Base-by-base conservation (phyloP, 2,888 invertebrate genomes). In the Troides oblongomaculatus region DNA sequence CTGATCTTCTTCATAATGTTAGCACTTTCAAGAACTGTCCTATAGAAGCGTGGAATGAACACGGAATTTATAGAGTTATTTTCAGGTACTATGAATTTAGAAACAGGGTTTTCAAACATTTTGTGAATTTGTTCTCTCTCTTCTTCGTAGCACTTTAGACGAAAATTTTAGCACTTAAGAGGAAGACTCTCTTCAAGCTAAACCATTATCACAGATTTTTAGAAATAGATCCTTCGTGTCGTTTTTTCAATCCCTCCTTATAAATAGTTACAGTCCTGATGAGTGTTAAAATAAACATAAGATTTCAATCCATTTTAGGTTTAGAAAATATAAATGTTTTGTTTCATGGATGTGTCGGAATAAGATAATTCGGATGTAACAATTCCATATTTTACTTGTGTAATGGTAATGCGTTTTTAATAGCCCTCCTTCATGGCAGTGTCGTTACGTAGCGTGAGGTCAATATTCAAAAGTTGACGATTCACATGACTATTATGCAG, bases 21-120 rank as follows among this genome's bases (percentile, higher is more conserved):
- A 80, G 80, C 73, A 81, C 76, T 1, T 88, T 86, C 71, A 75
- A 77, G 18, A 78, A 77, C 46, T 87, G 86, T 56, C 90, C 90
- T 0, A 78, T 90, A 7, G 83, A 83, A 67, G 75, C 73, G 25
- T 92, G 92, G 90, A 91, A 90, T 71, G 89, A 89, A 62, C 79
- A 78, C 61, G 92, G 91, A 43, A 72, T 92, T 1, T 91, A 84
- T 76, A 78, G 92, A 59, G 78, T 92, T 56, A 72, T 92, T 71
- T 92, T 92, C 74, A 89, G 87, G 92, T 92, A 77, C 68, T n/a
- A 43, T 5, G 30, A 21, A 12, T 18, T 36, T 56, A 23, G 2
- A n/a, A n/a, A 18, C 5, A n/a, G 12, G 1, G 14, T 46, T 46
- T 46, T 46, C 12, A 46, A 46, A 12, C 12, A 46, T 12, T 46